These are phyloP conservation scores for Drosophila antonietae DNA, from an alignment of 2,888 invertebrate species.

Conservation along the genomic window DNA sequence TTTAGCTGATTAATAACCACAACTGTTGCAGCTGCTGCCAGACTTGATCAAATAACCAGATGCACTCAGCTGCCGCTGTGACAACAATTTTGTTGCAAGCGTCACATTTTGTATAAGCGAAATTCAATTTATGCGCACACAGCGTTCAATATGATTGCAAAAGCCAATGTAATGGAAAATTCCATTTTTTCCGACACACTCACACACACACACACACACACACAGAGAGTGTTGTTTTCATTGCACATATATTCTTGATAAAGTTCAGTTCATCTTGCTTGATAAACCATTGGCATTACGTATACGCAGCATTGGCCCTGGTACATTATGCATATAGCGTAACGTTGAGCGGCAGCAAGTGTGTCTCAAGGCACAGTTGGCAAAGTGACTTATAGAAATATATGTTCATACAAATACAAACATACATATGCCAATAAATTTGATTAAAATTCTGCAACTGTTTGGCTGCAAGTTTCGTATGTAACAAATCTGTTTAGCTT, in stretches of 20 bases:
- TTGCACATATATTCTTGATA: slow-evolving; percentile 15
- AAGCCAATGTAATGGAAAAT: slow-evolving; percentile 77
- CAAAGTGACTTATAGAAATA: background rate
- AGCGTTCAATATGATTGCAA: slow-evolving; percentile 51
- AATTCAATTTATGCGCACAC: slow-evolving; percentile 68
- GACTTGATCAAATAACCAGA: background rate
- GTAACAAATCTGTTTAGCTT: slow-evolving; percentile 6
- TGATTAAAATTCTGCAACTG: slow-evolving; percentile 20
- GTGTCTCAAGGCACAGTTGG: slow-evolving; percentile 23
- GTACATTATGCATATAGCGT: slow-evolving; percentile 42
- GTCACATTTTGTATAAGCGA: slow-evolving; percentile 18
- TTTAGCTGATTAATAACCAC: slow-evolving; percentile 56
- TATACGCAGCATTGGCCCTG: slow-evolving; percentile 34
- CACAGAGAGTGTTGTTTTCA: background rate
- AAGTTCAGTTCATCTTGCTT: slow-evolving; percentile 8
- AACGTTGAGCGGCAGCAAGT: slow-evolving; percentile 9
- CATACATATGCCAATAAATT: slow-evolving; percentile 18
- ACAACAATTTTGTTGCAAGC: slow-evolving; percentile 48
- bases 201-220: background rate
- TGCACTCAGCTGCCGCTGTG: background rate
- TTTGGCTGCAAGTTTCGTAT: background rate
- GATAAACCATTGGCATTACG: slow-evolving; percentile 39
- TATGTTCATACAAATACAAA: background rate
- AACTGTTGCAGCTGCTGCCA: slow-evolving; percentile 12
- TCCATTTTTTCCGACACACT: slow-evolving; percentile 47